Conservation (phyloP, 2,888 invertebrate species). For the Antitype chi region DNA sequence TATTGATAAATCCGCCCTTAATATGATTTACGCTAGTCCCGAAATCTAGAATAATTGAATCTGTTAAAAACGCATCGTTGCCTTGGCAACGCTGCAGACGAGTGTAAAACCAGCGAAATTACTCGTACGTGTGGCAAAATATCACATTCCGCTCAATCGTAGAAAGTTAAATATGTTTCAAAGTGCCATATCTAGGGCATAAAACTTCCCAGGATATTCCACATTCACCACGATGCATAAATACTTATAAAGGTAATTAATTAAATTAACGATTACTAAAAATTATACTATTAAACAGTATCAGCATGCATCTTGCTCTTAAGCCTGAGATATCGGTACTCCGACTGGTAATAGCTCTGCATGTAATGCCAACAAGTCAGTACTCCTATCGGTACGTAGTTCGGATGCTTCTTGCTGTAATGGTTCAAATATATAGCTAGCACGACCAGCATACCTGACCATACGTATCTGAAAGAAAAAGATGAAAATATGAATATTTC, state of each 20-base stretch:
- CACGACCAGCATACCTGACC: constrained; percentile 97
- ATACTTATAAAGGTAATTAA: constrained; percentile 22
- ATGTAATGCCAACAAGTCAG: constrained; percentile 75
- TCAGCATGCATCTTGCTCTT: constrained; percentile 83
- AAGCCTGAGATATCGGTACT: constrained; percentile 82
- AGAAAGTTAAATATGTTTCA: neutral
- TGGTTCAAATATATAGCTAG: constrained; percentile 98
- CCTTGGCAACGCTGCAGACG: neutral
- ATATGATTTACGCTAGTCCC: neutral
- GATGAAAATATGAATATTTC: neutral
- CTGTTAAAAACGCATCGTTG: neutral
- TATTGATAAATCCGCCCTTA: neutral
- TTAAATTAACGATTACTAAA: neutral
- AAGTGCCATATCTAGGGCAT: neutral
- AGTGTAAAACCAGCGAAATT: neutral
- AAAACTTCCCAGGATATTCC: neutral
- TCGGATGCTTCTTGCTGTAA: constrained; percentile 94
- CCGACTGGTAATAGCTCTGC: constrained; percentile 78
- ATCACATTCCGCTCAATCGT: neutral
- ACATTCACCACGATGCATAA: neutral
- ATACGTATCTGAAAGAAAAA: constrained; percentile 93
- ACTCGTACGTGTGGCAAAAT: neutral
- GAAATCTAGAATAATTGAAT: neutral
- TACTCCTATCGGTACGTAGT: constrained; percentile 77
- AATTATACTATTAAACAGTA: constrained; percentile 74